Evolutionary conservation across 2,113 vertebrate species (phyloP), one percentile per base, ranked within the genome.

Genomic region (Speoplatyrhinus poulsoni): DNA sequence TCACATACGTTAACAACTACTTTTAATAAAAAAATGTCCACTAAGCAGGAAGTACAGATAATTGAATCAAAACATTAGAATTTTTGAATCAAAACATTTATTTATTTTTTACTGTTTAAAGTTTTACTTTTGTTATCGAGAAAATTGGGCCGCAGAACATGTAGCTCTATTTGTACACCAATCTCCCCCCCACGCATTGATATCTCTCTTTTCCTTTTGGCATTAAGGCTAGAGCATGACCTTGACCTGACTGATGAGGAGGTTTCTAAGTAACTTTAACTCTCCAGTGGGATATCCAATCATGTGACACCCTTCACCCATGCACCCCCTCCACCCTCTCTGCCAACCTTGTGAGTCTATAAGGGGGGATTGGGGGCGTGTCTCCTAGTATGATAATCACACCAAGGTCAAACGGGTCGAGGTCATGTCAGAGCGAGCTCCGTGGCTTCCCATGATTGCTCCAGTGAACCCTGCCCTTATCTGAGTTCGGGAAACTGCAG

Each of bases 11-110:
- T 82, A 58, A 54, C 7, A 54, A 41, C 13, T n/a, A 91, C 89
- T 91, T 87, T 89, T 85, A 87, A 88, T 89, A 79, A 88, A 91
- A 89, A 91, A 91, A 78, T 87, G 87, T 83, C 86, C 72, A 88
- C 82, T 87, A 91, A 88, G 89, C 88, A 87, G 78, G 73, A 83
- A 85, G 85, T 87, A 82, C 63, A 67, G 81, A 75, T 84, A 84
- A 88, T 88, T 85, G 85, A 88, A 19, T 19, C 19, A 19, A 19
- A 19, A 19, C 19, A 19, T 19, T n/a, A n/a, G n/a, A n/a, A n/a
- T n/a, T n/a, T n/a, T 88, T 85, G 85, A 88, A 19, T 19, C 19
- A 19, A 19, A 19, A 19, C 19, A 19, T 19, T 36, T 36, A n/a
- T n/a, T n/a, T n/a, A n/a, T n/a, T n/a, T n/a, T 36, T 36, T 3